These are phyloP conservation scores for Pangasius sanitwongsei DNA, from an alignment of 2,797 vertebrate genomes.

Conservation along the genomic window DNA sequence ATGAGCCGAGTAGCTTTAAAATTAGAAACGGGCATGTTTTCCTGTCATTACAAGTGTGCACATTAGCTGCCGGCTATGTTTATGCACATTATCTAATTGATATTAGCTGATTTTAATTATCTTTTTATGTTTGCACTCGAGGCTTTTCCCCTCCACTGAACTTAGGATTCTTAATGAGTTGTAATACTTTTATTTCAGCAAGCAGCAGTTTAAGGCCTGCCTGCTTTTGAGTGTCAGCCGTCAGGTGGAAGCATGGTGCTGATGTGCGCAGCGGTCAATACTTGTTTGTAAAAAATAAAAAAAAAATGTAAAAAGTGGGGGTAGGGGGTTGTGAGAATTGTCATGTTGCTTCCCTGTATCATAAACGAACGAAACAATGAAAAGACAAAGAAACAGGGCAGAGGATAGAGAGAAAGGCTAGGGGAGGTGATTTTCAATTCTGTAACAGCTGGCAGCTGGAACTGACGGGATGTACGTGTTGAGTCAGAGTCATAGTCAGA, in stretches of 20 bases:
- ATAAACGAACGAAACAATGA: neutral
- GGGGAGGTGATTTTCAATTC: neutral
- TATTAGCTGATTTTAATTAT: conserved; percentile 70
- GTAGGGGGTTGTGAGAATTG: neutral
- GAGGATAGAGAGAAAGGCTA: neutral
- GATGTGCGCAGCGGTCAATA: neutral
- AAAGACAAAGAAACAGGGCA: neutral
- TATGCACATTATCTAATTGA: conserved; percentile 61
- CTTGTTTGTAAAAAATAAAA: neutral
- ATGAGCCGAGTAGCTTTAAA: conserved; percentile 16
- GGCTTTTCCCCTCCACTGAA: conserved; percentile 47
- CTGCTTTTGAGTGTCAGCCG: conserved; percentile 23
- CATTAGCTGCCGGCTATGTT: conserved; percentile 50
- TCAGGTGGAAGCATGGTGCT: conserved; percentile 9
- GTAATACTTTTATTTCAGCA: conserved; percentile 39
- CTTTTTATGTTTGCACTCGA: conserved; percentile 54
- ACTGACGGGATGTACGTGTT: neutral
- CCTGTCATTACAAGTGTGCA: conserved; percentile 17
- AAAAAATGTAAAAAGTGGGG: no score
- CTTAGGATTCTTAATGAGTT: conserved; percentile 50
- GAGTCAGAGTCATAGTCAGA: neutral
- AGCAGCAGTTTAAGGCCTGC: conserved; percentile 29
- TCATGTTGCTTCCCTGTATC: neutral
- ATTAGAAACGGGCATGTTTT: conserved; percentile 23
- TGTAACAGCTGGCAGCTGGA: neutral